phyloP scores from a whole-genome alignment of 2,888 invertebrate species.

The Troides aeacus region DNA sequence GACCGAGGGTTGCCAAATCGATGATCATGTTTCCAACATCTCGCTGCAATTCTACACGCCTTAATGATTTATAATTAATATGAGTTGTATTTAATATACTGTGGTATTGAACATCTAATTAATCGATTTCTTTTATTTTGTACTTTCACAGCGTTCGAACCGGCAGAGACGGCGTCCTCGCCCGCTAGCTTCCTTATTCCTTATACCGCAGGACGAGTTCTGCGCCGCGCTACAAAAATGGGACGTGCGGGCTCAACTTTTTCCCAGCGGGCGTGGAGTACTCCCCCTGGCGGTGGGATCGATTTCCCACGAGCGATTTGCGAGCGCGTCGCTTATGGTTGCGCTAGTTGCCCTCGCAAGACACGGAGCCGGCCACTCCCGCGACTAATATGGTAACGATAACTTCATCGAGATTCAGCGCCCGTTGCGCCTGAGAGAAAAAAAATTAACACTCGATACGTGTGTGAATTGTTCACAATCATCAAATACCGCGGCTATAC shows the following conservation, averaged over 20 bases:
- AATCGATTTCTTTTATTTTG: too few relatives aligned
- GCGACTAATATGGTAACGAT: conserved; percentile 27
- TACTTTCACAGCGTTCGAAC: too few relatives aligned
- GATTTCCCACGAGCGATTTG: conserved; percentile 28
- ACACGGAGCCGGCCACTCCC: conserved; percentile 15
- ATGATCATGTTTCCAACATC: neutral
- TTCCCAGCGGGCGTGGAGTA: conserved; percentile 8
- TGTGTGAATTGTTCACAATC: conserved; percentile 15
- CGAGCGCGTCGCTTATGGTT: conserved; percentile 12
- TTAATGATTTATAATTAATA: too few relatives aligned
- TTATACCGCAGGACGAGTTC: neutral
- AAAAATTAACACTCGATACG: conserved; percentile 13
- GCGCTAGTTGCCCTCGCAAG: conserved; percentile 14
- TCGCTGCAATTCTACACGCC: too few relatives aligned
- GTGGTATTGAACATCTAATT: too few relatives aligned
- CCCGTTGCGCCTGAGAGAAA: conserved; percentile 8
- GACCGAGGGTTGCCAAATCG: conserved; percentile 40
- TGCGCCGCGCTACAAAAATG: conserved; percentile 1
- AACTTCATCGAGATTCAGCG: conserved; percentile 27
- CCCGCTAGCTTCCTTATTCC: neutral
- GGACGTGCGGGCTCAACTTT: conserved; percentile 3
- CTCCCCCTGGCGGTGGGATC: neutral
- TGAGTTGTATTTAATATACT: too few relatives aligned
- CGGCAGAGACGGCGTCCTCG: too few relatives aligned
- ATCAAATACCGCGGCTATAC: conserved; percentile 13